A percentile compares a stretch with the other conserved stretches of the same genome.
Evolutionary conservation across 2,797 vertebrate genomes (phyloP).

Genomic region (Meriones psammophilus): DNA sequence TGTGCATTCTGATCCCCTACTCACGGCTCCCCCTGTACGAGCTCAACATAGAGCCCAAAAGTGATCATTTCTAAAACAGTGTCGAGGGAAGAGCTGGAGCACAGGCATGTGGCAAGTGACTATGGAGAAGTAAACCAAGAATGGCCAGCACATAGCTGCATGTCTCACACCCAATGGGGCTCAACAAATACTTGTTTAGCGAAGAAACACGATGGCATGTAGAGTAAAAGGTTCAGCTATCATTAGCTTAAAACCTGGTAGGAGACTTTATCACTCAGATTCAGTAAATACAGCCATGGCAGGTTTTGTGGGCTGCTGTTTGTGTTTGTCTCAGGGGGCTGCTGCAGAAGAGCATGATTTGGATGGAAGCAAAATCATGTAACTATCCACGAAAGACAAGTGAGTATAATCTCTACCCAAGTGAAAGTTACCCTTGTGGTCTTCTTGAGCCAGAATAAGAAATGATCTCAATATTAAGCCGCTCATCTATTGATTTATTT

Average conservation of each 20-base stretch:
- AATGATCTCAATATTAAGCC: neutral
- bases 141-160: neutral
- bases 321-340: neutral
- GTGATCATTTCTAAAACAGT: neutral
- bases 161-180: too few species aligned
- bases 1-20: too few species aligned
- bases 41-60: neutral
- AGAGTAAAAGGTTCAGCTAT: neutral
- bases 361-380: slow-evolving; percentile 13
- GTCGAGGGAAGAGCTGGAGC: neutral
- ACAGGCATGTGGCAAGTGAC: neutral
- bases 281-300: neutral
- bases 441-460: slow-evolving; percentile 37
- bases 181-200: neutral
- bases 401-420: slow-evolving; percentile 5
- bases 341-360: neutral
- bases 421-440: neutral
- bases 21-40: neutral
- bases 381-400: slow-evolving; percentile 20
- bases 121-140: neutral
- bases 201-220: neutral
- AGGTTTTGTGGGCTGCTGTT: neutral
- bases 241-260: neutral
- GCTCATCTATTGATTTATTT: neutral
- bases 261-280: neutral